phyloP scores from a whole-genome alignment of 1,140 invertebrate species.

The Drosophila arawakana region DNA sequence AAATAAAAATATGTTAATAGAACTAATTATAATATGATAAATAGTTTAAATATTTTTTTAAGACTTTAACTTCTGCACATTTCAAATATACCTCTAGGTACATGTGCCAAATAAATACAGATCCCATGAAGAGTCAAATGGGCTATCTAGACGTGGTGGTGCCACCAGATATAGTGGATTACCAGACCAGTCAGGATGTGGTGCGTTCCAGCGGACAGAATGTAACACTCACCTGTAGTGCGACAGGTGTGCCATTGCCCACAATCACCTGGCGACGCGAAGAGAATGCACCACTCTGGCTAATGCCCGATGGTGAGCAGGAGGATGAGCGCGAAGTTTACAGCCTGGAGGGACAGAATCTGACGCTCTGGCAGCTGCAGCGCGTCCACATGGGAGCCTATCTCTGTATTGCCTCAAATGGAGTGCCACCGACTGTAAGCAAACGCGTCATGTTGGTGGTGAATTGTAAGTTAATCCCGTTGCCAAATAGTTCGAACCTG shows the following conservation, averaged over 20 bases:
- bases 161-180: constrained; percentile 90
- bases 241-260: constrained; percentile 89
- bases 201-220: constrained; percentile 90
- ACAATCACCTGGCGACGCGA: constrained; percentile 89
- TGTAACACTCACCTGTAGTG: constrained; percentile 90
- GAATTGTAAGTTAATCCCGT: constrained; percentile 88
- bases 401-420: constrained; percentile 88
- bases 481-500: background rate
- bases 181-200: constrained; percentile 90
- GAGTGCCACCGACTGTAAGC: constrained; percentile 92
- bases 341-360: constrained; percentile 82
- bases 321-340: constrained; percentile 62
- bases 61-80: no score
- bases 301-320: constrained; percentile 17
- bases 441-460: constrained; percentile 91
- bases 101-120: constrained; percentile 96
- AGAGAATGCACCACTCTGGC: constrained; percentile 86
- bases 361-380: constrained; percentile 84
- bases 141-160: constrained; percentile 95
- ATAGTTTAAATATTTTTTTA: no score
- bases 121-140: constrained; percentile 95
- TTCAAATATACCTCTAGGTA: constrained; percentile 39
- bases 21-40: background rate
- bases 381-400: constrained; percentile 85
- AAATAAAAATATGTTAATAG: background rate